phyloP scores from a whole-genome alignment of 2,797 vertebrate species.

The Channallabes apus region DNA sequence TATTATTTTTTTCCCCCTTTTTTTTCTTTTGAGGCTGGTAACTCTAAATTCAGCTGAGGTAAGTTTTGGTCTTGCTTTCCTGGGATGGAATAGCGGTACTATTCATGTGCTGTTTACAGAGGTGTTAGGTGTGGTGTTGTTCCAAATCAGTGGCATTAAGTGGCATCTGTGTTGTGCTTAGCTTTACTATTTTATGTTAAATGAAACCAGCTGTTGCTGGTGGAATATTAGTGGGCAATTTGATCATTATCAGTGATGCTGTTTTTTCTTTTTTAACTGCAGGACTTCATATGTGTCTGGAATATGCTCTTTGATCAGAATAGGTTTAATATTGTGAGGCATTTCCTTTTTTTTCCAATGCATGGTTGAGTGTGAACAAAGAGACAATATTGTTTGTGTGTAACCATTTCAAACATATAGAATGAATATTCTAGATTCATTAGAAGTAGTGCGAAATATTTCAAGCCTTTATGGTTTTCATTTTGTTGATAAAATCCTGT shows the following conservation, averaged over 20 bases:
- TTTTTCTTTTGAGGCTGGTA: too few relatives aligned
- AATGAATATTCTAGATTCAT: too few relatives aligned
- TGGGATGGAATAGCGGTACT: background rate
- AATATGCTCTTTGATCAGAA: background rate
- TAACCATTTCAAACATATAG: too few relatives aligned
- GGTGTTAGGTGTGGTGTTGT: background rate
- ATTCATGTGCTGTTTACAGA: background rate
- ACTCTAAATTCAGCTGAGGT: too few relatives aligned
- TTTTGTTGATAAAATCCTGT: too few relatives aligned
- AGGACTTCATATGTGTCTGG: background rate
- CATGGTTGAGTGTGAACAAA: background rate
- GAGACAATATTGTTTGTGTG: too few relatives aligned
- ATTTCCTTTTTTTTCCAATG: background rate
- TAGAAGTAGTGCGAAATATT: too few relatives aligned
- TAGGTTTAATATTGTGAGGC: background rate
- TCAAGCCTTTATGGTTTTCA: too few relatives aligned
- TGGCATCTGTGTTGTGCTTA: background rate
- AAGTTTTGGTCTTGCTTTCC: too few relatives aligned
- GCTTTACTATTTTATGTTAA: background rate
- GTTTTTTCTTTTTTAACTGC: too few relatives aligned
- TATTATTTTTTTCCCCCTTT: too few relatives aligned
- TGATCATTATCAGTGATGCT: background rate
- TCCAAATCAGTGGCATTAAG: background rate
- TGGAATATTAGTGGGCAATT: background rate
- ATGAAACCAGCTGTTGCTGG: background rate